Conservation (phyloP, 1,140 invertebrate genomes). For the Asbolus verrucosus region DNA sequence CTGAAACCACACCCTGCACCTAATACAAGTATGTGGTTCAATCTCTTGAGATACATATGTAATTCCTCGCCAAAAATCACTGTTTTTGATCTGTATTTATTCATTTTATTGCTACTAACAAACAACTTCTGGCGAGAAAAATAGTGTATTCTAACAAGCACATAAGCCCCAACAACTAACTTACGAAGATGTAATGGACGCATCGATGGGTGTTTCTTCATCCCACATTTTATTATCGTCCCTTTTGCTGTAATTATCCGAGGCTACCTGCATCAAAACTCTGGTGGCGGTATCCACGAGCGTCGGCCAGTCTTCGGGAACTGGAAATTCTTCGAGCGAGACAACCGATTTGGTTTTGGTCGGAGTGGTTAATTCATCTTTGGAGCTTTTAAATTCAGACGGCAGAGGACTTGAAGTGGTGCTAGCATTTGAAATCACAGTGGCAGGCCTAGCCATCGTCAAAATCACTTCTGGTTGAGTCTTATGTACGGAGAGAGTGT, state of each 20-base stretch:
- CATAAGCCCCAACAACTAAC: conserved; percentile 46
- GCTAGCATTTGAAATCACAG: conserved; percentile 77
- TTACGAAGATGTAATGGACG: conserved; percentile 64
- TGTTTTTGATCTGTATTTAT: too few relatives aligned
- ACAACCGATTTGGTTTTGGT: conserved; percentile 52
- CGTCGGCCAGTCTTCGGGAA: conserved; percentile 80
- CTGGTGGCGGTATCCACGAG: conserved; percentile 82
- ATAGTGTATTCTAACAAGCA: too few relatives aligned
- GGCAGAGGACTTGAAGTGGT: conserved; percentile 73
- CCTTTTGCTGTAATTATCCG: conserved; percentile 49
- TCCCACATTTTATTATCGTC: conserved; percentile 61
- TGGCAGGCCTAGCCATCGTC: conserved; percentile 78
- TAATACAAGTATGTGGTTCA: too few relatives aligned
- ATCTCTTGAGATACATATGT: too few relatives aligned
- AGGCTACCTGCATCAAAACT: conserved; percentile 73
- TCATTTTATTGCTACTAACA: too few relatives aligned
- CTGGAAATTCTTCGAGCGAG: conserved; percentile 64
- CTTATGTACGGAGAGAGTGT: conserved; percentile 61
- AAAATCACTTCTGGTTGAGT: conserved; percentile 74
- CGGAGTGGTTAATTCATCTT: conserved; percentile 64
- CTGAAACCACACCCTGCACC: conserved; percentile 52
- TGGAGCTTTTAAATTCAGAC: conserved; percentile 71
- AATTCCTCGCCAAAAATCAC: too few relatives aligned
- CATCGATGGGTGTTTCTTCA: conserved; percentile 61
- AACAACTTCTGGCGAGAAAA: too few relatives aligned